Conservation (phyloP, 2,888 invertebrate genomes). For the Lithosia quadra region DNA sequence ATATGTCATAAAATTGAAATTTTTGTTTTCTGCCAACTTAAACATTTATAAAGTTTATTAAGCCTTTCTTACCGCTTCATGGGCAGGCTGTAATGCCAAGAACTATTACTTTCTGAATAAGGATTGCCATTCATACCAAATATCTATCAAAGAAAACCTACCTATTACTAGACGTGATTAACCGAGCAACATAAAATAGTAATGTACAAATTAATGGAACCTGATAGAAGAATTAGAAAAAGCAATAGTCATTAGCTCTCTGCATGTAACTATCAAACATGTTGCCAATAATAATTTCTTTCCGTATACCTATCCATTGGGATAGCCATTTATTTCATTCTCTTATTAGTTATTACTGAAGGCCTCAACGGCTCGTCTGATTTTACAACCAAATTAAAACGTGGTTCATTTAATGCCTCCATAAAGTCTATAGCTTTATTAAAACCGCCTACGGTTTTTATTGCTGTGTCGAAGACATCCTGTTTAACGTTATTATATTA, state of each 20-base stretch:
- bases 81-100: background rate
- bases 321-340: background rate
- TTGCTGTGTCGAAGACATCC: constrained; percentile 50
- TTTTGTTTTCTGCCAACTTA: too few relatives aligned
- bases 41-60: too few relatives aligned
- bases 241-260: background rate
- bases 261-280: background rate
- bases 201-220: background rate
- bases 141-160: background rate
- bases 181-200: background rate
- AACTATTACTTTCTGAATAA: background rate
- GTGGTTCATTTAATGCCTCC: constrained; percentile 56
- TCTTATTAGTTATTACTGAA: constrained; percentile 20
- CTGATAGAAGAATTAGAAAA: background rate
- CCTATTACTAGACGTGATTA: background rate
- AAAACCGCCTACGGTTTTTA: constrained; percentile 59
- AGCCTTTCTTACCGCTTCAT: background rate
- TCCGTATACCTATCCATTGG: background rate
- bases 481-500: constrained; percentile 48
- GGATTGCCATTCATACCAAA: background rate
- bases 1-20: too few relatives aligned
- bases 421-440: constrained; percentile 71
- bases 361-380: constrained; percentile 32
- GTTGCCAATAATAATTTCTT: background rate
- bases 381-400: constrained; percentile 73